These are phyloP conservation scores for Poliocrania exsul DNA, from an alignment of 2,797 vertebrate genomes.

Conservation along the genomic window DNA sequence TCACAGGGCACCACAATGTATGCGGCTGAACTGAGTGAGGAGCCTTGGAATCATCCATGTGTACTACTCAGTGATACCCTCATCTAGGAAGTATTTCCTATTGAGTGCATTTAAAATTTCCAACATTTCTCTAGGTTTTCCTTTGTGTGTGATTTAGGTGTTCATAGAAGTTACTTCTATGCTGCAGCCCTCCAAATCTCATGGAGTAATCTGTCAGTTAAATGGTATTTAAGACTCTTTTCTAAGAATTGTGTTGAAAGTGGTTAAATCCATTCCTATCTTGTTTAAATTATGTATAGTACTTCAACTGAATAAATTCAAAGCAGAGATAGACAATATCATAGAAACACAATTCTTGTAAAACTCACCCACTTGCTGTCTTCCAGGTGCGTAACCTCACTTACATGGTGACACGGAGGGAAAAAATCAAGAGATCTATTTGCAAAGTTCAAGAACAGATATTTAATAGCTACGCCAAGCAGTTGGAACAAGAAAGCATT, in stretches of 20 bases:
- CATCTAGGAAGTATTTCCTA: not conserved
- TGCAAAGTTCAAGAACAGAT: constrained; percentile 97
- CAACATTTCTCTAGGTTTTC: not conserved
- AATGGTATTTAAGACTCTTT: not conserved
- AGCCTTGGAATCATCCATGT: not conserved
- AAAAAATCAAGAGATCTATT: constrained; percentile 95
- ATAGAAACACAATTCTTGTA: not conserved
- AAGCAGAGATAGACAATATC: not conserved
- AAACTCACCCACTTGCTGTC: constrained; percentile 6
- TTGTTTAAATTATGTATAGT: not conserved
- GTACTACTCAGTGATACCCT: not conserved
- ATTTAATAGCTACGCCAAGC: constrained; percentile 88
- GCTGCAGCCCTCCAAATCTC: not conserved
- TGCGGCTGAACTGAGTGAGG: not conserved
- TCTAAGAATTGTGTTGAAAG: not conserved
- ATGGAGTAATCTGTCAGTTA: not conserved
- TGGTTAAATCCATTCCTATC: not conserved
- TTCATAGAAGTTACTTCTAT: not conserved
- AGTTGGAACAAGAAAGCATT: constrained; percentile 88
- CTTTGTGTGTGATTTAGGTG: not conserved
- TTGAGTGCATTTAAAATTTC: not conserved
- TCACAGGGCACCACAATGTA: not conserved
- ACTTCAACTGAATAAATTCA: not conserved
- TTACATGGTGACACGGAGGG: constrained; percentile 97
- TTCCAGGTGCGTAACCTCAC: constrained; percentile 94